phyloP scores from a whole-genome alignment of 2,113 vertebrate species.

The Sclerurus mexicanus region DNA sequence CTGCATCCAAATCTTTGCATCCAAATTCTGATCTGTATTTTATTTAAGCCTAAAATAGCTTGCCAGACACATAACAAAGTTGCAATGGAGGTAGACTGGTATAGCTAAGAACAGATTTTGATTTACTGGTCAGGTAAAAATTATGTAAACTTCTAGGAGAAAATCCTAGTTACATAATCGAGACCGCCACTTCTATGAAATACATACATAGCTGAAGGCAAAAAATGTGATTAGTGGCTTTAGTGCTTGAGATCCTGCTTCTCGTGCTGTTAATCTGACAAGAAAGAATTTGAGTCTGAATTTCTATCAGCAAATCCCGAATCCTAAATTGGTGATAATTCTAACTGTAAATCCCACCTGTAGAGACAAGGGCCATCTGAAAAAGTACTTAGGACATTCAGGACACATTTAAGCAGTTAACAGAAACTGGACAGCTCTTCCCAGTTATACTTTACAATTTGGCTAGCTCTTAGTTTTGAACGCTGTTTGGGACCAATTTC shows the following conservation, averaged over 20 bases:
- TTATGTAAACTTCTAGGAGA: neutral
- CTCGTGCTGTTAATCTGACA: neutral
- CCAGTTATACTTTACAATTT: neutral
- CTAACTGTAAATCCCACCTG: neutral
- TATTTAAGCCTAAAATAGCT: fast-evolving
- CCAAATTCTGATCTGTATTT: neutral
- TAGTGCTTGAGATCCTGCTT: neutral
- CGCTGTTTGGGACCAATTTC: neutral
- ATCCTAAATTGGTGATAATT: neutral
- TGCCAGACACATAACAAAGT: neutral
- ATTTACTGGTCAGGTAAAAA: neutral
- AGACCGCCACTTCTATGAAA: neutral
- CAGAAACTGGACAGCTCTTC: neutral
- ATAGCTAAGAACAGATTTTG: neutral
- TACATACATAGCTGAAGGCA: neutral
- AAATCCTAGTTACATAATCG: neutral
- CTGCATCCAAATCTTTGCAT: neutral
- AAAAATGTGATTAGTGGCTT: neutral
- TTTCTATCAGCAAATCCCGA: neutral
- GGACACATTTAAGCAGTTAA: neutral
- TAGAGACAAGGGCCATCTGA: neutral
- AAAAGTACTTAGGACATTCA: neutral
- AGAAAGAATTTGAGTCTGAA: neutral
- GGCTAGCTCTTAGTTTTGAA: neutral
- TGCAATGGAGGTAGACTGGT: neutral